Conservation (phyloP, 2,797 vertebrate genomes). For the Fratercula arctica region DNA sequence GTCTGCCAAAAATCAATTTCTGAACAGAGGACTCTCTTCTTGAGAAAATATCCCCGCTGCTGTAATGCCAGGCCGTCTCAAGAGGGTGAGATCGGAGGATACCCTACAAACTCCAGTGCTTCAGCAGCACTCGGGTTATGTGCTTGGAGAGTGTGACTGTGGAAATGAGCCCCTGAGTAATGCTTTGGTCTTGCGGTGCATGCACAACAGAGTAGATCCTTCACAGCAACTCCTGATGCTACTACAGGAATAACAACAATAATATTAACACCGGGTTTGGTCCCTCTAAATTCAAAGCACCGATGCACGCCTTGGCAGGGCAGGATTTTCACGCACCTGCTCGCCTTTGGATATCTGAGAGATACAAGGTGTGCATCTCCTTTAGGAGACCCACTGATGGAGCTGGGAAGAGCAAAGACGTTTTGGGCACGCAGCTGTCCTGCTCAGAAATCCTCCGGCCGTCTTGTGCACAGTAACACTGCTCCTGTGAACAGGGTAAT, state of each 20-base stretch:
- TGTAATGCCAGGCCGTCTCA: neutral
- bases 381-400: fast-evolving
- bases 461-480: neutral
- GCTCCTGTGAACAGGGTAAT: neutral
- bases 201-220: neutral
- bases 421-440: neutral
- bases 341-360: neutral
- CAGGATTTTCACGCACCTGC: neutral
- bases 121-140: neutral
- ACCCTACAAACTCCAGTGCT: neutral
- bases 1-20: conserved; percentile 56
- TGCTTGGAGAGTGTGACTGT: neutral
- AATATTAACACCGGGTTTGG: fast-evolving
- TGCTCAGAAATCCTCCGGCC: neutral
- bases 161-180: neutral
- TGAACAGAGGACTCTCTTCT: neutral
- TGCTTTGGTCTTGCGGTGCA: neutral
- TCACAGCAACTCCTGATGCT: neutral
- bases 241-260: neutral
- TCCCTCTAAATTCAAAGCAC: neutral
- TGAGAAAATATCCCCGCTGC: conserved; percentile 3
- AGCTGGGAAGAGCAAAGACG: neutral
- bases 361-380: neutral
- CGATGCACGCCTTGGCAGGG: neutral
- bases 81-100: neutral